Evolutionary conservation across 2,113 vertebrate species (phyloP), one percentile per base, ranked within the genome.

Genomic region (Pygoscelis antarcticus): DNA sequence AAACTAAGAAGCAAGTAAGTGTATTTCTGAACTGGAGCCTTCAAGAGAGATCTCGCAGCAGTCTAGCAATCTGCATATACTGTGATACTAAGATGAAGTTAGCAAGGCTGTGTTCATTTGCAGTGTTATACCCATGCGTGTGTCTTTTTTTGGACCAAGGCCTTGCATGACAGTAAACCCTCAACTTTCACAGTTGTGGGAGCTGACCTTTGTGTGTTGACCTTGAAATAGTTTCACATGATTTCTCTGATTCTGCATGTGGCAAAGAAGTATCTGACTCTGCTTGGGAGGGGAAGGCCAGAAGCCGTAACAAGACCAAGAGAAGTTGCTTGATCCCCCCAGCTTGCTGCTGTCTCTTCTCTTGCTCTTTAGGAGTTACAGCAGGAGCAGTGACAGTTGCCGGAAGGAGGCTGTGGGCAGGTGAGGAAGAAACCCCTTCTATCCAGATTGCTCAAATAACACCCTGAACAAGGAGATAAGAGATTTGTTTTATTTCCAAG

Each of bases 61-160:
- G 10, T 12, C 8, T 2, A 25, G 47, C 1, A 3, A n/a, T 55
- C 44, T 36, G 47, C 52, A 7, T 27, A 2, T 30, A 23, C n/a
- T 7, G 8, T 38, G 62, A 17, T n/a, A n/a, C 13, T 1, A 5
- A 60, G 26, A 6, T n/a, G 66, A 22, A 10, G 6, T 69, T 23
- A 52, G 44, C 29, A 21, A 1, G 13, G 22, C 69, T 55, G 29
- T 0, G 1, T 20, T 72, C 42, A 20, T 32, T 34, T 44, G 61
- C 22, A 30, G n/a, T 46, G 22, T 46, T 68, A 32, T 2, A 47
- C n/a, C 34, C 21, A 6, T 16, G 25, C 32, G 25, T 44, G 9
- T 7, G 32, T 30, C 51, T 26, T 10, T 22, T 29, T 29, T 3
- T 66, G 60, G 38, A 40, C 42, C 27, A 27, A 66, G 54, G 34